Percentiles rank a stretch among this genome's conserved stretches.
These are phyloP conservation scores for Paramormyrops hopkinsi DNA, from an alignment of 2,797 vertebrate genomes.

Conservation along the genomic window DNA sequence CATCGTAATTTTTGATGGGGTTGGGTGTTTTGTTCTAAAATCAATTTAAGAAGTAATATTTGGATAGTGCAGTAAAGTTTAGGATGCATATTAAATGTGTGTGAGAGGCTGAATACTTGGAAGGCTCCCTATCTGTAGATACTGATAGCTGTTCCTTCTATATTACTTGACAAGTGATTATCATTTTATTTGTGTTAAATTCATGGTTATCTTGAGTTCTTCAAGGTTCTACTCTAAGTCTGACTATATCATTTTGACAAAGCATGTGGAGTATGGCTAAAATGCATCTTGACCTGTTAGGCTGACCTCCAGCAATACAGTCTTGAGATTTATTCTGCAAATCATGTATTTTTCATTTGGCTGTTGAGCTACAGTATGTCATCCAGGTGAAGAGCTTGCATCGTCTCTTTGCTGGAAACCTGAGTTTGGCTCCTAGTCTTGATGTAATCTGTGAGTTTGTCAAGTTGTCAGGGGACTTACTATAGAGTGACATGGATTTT, in stretches of 20 bases:
- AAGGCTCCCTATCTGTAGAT: not conserved
- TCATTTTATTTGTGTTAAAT: not conserved
- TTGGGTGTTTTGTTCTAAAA: not conserved
- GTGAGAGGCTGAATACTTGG: not conserved
- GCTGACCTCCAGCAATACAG: not conserved
- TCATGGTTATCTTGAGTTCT: not conserved
- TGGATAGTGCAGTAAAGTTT: not conserved
- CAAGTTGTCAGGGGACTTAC: not conserved
- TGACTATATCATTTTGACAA: not conserved
- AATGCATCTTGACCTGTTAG: not conserved
- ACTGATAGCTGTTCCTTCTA: not conserved
- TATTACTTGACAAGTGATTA: not conserved
- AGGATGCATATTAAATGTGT: not conserved
- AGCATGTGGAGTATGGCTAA: not conserved
- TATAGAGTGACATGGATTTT: not conserved
- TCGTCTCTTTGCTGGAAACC: not conserved
- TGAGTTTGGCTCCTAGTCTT: not conserved
- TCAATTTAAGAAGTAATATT: not conserved
- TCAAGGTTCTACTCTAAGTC: not conserved
- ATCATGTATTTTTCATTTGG: not conserved
- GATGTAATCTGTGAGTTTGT: not conserved
- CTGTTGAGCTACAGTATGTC: not conserved
- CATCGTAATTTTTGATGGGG: not conserved
- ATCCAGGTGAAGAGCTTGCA: not conserved
- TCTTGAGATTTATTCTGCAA: not conserved